Base-by-base conservation (phyloP, 1,140 invertebrate genomes). In the Harpegnathos saltator region DNA sequence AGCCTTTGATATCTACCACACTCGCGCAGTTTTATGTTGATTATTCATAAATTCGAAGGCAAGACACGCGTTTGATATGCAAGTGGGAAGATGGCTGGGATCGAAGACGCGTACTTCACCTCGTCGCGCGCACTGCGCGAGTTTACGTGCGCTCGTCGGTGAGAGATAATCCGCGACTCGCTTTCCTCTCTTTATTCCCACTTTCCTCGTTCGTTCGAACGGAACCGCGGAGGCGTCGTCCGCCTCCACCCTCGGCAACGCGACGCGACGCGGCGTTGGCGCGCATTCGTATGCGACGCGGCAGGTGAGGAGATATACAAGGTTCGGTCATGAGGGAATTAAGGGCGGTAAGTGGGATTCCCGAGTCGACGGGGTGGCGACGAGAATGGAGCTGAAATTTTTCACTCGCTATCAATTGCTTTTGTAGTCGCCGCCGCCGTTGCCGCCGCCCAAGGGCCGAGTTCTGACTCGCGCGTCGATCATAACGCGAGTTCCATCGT, bases 231-330 rank as follows among this genome's bases (percentile, higher is more conserved):
- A 59, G 72, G 44, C 48, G n/a, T 48, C 52, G 33, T 59, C 72
- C 59, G 24, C n/a, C 29, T 33, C 77, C 58, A 54, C 14, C 82
- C 38, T 9, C n/a, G n/a, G n/a, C 7, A 11, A 44, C 38, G 17
- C 24, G 14, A 0, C 9, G 4, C 11, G 48, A 12, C 54, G 33
- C 33, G 29, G 59, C 50, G 44, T 44, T 9, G 4, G 29, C 26
- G 33, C 24, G 33, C 73, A 75, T 88, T 88, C 58, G 74, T 87
- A 88, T 87, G 85, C 86, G 69, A 33, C 73, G 19, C 33, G 29
- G 17, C 62, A 74, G 50, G 69, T 75, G 66, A 84, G 66, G 22
- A 74, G 73, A 86, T 69, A 86, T 69, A 58, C 54, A 71, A 80
- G 38, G 17, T 69, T 80, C 22, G 52, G 19, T 59, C 54, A 33